Conservation (phyloP, 2,797 vertebrate species). For the Hippoglossus hippoglossus region DNA sequence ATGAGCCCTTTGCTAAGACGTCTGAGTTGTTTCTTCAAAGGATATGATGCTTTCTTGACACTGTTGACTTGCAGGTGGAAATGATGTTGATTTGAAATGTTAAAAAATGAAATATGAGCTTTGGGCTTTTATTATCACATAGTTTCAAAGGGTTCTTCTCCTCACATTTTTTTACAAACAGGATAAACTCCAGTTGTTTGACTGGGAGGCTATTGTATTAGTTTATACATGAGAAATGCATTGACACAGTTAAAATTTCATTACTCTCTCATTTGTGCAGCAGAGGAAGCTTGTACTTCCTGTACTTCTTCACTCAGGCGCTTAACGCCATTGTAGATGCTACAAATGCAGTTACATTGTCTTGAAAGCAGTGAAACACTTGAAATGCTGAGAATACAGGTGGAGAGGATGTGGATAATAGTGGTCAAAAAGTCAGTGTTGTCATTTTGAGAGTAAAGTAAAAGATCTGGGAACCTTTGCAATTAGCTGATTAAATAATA, state of each 20-base stretch:
- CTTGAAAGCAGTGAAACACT: conserved; percentile 11
- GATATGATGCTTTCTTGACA: conserved; percentile 18
- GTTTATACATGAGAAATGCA: conserved; percentile 3
- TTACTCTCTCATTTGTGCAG: conserved; percentile 13
- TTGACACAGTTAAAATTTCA: background rate
- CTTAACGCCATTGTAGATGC: conserved; percentile 6
- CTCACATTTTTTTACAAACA: background rate
- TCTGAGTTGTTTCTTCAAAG: conserved; percentile 36
- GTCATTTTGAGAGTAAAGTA: conserved; percentile 13
- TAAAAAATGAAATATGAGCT: background rate
- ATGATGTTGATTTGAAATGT: background rate
- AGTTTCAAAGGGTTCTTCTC: conserved; percentile 8
- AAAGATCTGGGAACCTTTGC: background rate
- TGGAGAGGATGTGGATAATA: background rate
- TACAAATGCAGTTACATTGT: conserved; percentile 9
- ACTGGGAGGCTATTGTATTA: background rate
- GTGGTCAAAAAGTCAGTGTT: background rate
- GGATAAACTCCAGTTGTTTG: background rate
- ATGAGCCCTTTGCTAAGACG: conserved; percentile 55
- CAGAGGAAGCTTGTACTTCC: conserved; percentile 8
- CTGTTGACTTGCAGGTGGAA: background rate
- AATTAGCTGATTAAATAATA: conserved; percentile 13
- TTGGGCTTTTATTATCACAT: background rate
- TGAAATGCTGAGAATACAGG: conserved; percentile 17
- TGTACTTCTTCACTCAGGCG: conserved; percentile 1